Percentiles rank a stretch among this genome's conserved stretches.
Conservation (phyloP, 1,140 invertebrate species). For the Nymphalis io region DNA sequence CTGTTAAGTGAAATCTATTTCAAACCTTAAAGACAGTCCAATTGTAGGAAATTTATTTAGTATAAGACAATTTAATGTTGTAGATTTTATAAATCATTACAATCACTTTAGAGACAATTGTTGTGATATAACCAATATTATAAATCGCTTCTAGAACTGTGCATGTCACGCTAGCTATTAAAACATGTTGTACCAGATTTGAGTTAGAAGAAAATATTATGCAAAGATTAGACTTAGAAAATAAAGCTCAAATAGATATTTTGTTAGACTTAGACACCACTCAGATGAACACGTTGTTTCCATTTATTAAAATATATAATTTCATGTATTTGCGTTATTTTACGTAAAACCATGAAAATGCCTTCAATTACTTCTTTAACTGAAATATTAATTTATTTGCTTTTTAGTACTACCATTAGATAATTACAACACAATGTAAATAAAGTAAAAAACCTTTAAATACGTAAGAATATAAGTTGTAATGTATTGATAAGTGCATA, state of each 20-base stretch:
- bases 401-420: slow-evolving; percentile 26
- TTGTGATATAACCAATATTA: slow-evolving; percentile 56
- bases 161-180: slow-evolving; percentile 25
- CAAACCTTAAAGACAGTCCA: slow-evolving; percentile 66
- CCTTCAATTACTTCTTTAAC: slow-evolving; percentile 51
- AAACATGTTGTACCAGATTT: slow-evolving; percentile 28
- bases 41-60: slow-evolving; percentile 34
- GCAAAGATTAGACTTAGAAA: slow-evolving; percentile 38
- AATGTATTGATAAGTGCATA: slow-evolving; percentile 16
- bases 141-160: slow-evolving; percentile 48
- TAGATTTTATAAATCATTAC: slow-evolving; percentile 50
- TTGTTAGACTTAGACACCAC: slow-evolving; percentile 49
- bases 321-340: slow-evolving; percentile 37
- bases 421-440: slow-evolving; percentile 24
- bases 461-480: slow-evolving; percentile 31
- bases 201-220: slow-evolving; percentile 31
- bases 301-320: slow-evolving; percentile 30
- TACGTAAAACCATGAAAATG: slow-evolving; percentile 67
- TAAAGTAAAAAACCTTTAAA: slow-evolving; percentile 23
- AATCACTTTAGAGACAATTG: slow-evolving; percentile 55
- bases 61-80: slow-evolving; percentile 23
- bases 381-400: slow-evolving; percentile 34
- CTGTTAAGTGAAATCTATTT: slow-evolving; percentile 65
- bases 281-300: slow-evolving; percentile 19
- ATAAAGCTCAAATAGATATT: slow-evolving; percentile 44